These are phyloP conservation scores for Notolabrus celidotus DNA, from an alignment of 2,797 vertebrate species.

Conservation along the genomic window DNA sequence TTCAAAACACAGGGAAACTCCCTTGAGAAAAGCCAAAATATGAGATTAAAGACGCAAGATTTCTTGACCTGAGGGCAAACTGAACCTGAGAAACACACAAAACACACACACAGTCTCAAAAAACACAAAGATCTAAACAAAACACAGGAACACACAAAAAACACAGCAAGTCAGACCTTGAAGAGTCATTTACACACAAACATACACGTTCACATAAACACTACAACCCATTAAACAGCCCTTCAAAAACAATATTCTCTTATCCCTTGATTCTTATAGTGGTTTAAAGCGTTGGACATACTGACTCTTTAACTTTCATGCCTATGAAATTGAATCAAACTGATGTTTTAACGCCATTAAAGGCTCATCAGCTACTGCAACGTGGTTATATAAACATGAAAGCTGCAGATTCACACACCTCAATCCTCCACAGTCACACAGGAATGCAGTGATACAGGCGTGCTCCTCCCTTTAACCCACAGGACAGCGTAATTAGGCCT, in stretches of 20 bases:
- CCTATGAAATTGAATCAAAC: not conserved
- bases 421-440: slow-evolving; percentile 30
- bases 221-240: too few relatives aligned
- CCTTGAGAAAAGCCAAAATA: too few relatives aligned
- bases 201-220: too few relatives aligned
- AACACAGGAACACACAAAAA: not conserved
- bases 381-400: slow-evolving; percentile 1
- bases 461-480: slow-evolving; percentile 47
- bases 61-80: too few relatives aligned
- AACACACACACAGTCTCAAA: not conserved
- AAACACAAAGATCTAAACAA: not conserved
- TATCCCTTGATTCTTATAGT: too few relatives aligned
- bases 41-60: too few relatives aligned
- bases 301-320: not conserved
- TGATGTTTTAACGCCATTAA: not conserved
- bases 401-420: slow-evolving; percentile 34
- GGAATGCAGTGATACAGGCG: slow-evolving; percentile 66
- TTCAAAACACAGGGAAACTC: too few relatives aligned
- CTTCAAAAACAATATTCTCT: too few relatives aligned
- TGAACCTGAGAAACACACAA: too few relatives aligned
- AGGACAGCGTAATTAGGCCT: slow-evolving; percentile 13
- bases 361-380: not conserved
- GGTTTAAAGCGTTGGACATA: accelerated
- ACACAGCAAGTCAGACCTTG: too few relatives aligned
- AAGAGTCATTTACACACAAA: too few relatives aligned